A percentile compares a stretch with the other conserved stretches of the same genome.
Conservation (phyloP, 2,888 invertebrate genomes). For the Ommatoiulus sabulosus region DNA sequence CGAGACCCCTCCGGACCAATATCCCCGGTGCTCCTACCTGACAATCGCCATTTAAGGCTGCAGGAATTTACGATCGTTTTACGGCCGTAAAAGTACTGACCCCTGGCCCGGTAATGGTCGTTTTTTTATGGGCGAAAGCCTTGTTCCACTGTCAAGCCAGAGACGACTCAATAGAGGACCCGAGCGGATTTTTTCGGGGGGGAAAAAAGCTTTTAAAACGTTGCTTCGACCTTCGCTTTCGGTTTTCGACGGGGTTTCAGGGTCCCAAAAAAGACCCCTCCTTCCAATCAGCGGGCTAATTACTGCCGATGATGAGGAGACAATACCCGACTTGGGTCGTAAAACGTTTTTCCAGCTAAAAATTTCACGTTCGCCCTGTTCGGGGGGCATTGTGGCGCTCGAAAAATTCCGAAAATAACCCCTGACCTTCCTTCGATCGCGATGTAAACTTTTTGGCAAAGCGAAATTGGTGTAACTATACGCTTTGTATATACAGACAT, state of each 20-base stretch:
- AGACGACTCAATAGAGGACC: slow-evolving; percentile 18
- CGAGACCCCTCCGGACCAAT: background rate
- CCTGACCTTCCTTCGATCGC: background rate
- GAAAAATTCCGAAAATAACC: background rate
- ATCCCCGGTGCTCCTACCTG: background rate
- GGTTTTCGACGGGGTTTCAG: background rate
- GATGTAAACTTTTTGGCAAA: background rate
- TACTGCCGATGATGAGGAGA: slow-evolving; percentile 11
- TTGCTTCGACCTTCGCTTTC: background rate
- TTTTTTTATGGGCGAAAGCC: slow-evolving; percentile 4
- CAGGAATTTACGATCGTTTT: slow-evolving; percentile 31
- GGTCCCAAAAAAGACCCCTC: background rate
- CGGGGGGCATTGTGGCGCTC: background rate
- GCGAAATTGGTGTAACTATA: background rate
- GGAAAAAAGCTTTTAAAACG: slow-evolving; percentile 12
- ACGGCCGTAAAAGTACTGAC: slow-evolving; percentile 19
- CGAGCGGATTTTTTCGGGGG: background rate
- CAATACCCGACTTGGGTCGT: background rate
- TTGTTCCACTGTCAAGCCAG: background rate
- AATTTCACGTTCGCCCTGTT: background rate
- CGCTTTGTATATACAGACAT: background rate
- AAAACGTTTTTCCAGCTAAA: background rate
- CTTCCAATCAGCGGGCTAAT: background rate
- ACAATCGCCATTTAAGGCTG: background rate
- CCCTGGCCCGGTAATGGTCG: slow-evolving; percentile 21